A percentile compares a stretch with the other conserved stretches of the same genome.
phyloP scores from a whole-genome alignment of 35 echinoderm and acorn worm species.

The Lytechinus pictus region DNA sequence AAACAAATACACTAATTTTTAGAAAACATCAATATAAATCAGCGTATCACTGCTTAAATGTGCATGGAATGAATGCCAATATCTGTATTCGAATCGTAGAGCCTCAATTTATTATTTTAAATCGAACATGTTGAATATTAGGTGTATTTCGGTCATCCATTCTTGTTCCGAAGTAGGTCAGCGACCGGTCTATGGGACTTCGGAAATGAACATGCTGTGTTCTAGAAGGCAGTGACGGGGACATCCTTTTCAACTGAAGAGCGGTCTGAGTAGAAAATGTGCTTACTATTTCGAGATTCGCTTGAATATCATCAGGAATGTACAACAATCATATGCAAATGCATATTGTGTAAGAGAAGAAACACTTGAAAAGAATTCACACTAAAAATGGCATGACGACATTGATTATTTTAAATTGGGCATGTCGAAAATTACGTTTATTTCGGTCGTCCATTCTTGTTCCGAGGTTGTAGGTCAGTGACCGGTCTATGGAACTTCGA shows the following conservation, averaged over 20 bases:
- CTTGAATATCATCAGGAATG: too few species aligned
- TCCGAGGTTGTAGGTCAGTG: neutral
- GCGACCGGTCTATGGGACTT: neutral
- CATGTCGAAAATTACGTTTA: neutral
- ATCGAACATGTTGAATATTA: neutral
- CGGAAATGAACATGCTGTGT: neutral
- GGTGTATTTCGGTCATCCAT: neutral
- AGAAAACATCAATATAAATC: neutral
- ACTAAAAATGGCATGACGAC: too few species aligned
- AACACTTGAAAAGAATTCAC: too few species aligned
- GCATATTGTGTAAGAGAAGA: too few species aligned
- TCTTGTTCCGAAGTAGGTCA: neutral
- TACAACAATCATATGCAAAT: too few species aligned
- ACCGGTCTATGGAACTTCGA: neutral
- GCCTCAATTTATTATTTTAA: neutral
- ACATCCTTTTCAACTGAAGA: too few species aligned
- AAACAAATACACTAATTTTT: too few species aligned
- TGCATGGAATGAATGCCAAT: neutral
- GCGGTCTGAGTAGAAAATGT: too few species aligned
- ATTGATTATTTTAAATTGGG: neutral
- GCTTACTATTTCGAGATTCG: too few species aligned
- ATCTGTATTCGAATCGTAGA: neutral
- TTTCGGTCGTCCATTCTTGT: neutral
- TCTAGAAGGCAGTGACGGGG: neutral
- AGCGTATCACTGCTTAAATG: neutral